Base-by-base conservation (phyloP, 2,888 invertebrate genomes). In the Eristalis tenax region DNA sequence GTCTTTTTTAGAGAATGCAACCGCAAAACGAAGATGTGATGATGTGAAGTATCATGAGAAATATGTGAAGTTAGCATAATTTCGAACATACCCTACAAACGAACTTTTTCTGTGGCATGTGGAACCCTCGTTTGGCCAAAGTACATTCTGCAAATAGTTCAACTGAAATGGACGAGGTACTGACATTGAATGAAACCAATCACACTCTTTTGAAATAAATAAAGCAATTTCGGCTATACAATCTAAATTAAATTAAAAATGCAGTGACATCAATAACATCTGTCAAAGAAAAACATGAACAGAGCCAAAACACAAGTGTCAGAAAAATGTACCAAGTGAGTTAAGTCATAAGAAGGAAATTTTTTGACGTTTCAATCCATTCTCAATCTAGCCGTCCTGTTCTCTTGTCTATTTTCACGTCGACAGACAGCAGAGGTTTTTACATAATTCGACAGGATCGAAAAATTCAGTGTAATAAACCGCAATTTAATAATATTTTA, bases 371-470 rank as follows among this genome's bases (percentile, higher is more conserved):
- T 70, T 78, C 57, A 35, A 15, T 23, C 50, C 26, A 75, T 18
- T 2, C 4, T 28, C 11, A 11, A 64, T 64, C 23, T 43, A 28
- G 15, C 71, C 1, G 10, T 80, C 63, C 66, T 69, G 8, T 28
- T 83, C 78, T 82, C 65, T 75, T 75, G 64, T 82, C 86, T 86
- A 8, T 13, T 40, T 23, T 86, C 86, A 86, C 86, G 86, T 78
- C 82, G 70, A 75, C 71, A 78, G 83, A 75, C 78, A 68, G 78
- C 79, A 59, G 76, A 87, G 64, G 79, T 87, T 82, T 87, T 87
- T 87, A 87, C 87, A 87, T 87, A 87, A 87, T 87, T 87, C 87
- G 57, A 79, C 76, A 59, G 75, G 70, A 73, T 50, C 83, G 87
- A 73, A 87, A 87, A 76, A 61, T 70, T 78, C 81, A 83, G 86